Base-by-base conservation (phyloP, 2,888 invertebrate species). In the Salticus scenicus region DNA sequence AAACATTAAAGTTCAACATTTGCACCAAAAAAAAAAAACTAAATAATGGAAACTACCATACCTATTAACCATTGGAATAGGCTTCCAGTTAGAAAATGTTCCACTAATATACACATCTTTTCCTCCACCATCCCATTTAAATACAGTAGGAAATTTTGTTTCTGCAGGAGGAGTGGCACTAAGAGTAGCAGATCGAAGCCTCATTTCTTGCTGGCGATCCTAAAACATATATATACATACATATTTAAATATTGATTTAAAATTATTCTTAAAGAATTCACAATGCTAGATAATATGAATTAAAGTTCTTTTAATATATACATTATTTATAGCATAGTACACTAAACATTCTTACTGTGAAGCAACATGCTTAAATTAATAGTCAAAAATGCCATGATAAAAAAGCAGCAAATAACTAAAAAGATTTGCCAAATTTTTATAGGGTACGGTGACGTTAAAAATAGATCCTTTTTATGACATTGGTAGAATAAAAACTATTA, bases 111-210 rank as follows among this genome's bases (percentile, higher is more conserved):
- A 92, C 8, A 95, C 96, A 91, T 97, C 95, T 92, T 96, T 97
- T 37, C 98, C 98, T 84, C 98, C 98, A 78, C 98, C 97, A 92
- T 98, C 97, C 98, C 98, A 98, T 91, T 98, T 97, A 91, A 98
- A 96, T 64, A 98, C 98, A 79, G 98, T 98, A 1, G 98, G 98
- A 89, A 96, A 91, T 73, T 95, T 94, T 92, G 95, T 94, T 85
- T 93, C 93, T 80, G 94, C 93, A 72, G 20, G 51, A 14, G 70
- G 47, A 14, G 70, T n/a, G 27, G 71, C 30, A 30, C 87, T 88
- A 2, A 87, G 73, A 37, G 88, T 89, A 10, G 87, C 51, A 31
- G 88, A 75, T 30, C 89, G 77, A 14, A 81, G 51, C 20, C 81
- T 75, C 41, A 85, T 66, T 66, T 66, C 66, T 30, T 31, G 66